phyloP scores from a whole-genome alignment of 2,113 vertebrate genomes.

The Melospiza melodia region DNA sequence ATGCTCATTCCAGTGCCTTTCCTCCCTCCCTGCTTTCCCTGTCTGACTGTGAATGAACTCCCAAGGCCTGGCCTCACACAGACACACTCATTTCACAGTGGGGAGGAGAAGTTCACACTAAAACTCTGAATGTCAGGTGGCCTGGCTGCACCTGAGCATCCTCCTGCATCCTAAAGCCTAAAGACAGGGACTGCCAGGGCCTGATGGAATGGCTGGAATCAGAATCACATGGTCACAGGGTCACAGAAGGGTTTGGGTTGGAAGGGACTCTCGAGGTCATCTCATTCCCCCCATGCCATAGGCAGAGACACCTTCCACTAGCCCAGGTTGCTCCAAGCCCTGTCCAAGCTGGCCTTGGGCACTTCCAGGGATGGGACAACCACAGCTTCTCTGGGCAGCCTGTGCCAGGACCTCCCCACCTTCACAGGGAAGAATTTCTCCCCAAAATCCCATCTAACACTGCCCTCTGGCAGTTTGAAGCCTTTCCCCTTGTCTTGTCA shows the following conservation, averaged over 20 bases:
- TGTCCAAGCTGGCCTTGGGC: fast-evolving
- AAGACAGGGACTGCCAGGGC: neutral
- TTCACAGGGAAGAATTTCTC: neutral
- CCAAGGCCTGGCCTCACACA: neutral
- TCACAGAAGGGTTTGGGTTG: neutral
- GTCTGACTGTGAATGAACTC: neutral
- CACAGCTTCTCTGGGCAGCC: neutral
- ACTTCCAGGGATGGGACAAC: neutral
- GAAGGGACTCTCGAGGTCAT: neutral
- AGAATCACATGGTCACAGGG: neutral
- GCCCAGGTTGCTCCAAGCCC: neutral
- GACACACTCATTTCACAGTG: neutral
- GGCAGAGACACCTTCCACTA: neutral
- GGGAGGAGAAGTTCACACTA: neutral
- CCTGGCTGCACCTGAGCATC: neutral
- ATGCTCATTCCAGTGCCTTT: neutral
- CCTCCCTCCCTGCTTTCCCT: neutral
- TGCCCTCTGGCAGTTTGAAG: neutral
- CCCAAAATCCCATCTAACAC: neutral
- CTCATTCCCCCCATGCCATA: neutral
- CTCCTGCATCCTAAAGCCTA: neutral
- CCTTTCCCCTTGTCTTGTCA: neutral
- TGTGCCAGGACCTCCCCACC: neutral
- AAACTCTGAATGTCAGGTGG: neutral
- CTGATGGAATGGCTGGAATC: neutral